Evolutionary conservation across 2,797 vertebrate species (phyloP), one percentile per base, ranked within the genome.

Genomic region (Esox lucius): DNA sequence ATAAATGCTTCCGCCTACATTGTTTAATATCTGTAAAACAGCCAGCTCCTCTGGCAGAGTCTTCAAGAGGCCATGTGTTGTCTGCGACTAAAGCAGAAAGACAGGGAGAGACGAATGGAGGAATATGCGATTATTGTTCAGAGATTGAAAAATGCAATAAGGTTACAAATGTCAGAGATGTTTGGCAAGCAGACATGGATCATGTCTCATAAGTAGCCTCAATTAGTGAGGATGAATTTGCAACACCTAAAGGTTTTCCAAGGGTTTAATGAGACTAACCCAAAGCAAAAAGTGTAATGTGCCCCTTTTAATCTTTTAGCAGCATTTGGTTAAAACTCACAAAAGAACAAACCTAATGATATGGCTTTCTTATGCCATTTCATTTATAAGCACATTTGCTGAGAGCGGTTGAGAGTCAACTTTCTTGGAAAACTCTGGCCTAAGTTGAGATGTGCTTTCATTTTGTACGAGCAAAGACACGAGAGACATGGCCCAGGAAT

Each of bases 1-100:
- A 82, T 82, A 82, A 89, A 89, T 64, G 76, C 69, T 85, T 72
- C 85, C 80, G 68, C 84, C 80, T 76, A 82, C 77, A 67, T 80
- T 39, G 16, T 72, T 84, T 80, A 85, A 78, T 81, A 83, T 80
- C 80, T 56, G 68, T 86, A 78, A 80, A 85, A 82, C 83, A 78
- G 79, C 0, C 75, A 49, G 71, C 78, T 72, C 35, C 53, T 46
- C 67, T 76, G 70, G 69, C 64, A 59, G 59, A 26, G 2, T 77
- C 83, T 56, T 31, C 31, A 69, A 24, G 0, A 73, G 73, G 33
- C 24, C 5, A 81, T 73, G 79, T 59, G 65, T 77, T 72, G 79
- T 83, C 76, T 78, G 73, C 70, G 39, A 74, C 76, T 82, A 78
- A 76, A 74, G 26, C 42, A 61, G 46, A 46, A 73, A 82, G 80